Evolutionary conservation across 2,797 vertebrate species (phyloP).

Genomic region (Semotilus atromaculatus): DNA sequence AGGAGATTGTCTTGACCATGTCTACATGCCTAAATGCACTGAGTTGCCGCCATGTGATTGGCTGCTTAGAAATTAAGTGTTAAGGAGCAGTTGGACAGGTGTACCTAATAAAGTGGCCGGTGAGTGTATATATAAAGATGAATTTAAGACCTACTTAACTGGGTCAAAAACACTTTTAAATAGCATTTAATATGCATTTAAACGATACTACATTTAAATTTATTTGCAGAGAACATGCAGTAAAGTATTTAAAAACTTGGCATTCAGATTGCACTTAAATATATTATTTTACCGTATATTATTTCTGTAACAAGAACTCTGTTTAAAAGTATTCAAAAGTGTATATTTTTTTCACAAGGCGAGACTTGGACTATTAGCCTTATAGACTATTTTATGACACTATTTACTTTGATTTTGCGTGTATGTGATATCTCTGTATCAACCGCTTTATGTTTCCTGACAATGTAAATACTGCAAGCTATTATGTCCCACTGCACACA

Average conservation of each 20-base stretch:
- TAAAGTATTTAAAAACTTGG: not conserved
- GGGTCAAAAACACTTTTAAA: not conserved
- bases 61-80: too few relatives aligned
- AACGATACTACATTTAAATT: not conserved
- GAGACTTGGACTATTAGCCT: not conserved
- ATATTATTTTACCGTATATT: not conserved
- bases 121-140: not conserved
- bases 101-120: too few relatives aligned
- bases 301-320: not conserved
- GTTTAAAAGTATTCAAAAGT: not conserved
- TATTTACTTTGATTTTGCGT: slow-evolving; percentile 9
- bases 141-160: not conserved
- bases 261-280: not conserved
- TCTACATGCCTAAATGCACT: too few relatives aligned
- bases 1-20: too few relatives aligned
- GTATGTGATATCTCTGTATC: slow-evolving; percentile 24
- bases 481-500: slow-evolving; percentile 79
- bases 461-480: slow-evolving; percentile 65
- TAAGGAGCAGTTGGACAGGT: too few relatives aligned
- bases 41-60: too few relatives aligned
- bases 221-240: not conserved
- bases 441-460: slow-evolving; percentile 17
- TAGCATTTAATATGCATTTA: not conserved
- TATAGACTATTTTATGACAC: not conserved
- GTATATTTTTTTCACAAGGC: not conserved